A percentile compares a stretch with the other conserved stretches of the same genome.
These are phyloP conservation scores for Oxyura jamaicensis DNA, from an alignment of 2,113 vertebrate species.

Conservation along the genomic window DNA sequence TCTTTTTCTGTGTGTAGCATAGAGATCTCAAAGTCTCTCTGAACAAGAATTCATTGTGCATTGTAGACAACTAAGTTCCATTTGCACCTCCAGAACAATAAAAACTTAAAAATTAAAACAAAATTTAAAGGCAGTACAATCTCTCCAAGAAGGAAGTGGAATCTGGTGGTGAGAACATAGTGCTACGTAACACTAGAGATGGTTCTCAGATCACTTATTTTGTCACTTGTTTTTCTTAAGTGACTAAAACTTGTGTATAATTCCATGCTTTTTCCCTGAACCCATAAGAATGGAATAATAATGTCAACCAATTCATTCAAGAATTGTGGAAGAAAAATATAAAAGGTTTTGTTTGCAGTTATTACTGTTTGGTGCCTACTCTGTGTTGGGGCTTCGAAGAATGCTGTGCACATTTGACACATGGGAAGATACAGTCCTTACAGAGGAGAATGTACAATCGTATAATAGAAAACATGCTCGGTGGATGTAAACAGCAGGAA, in stretches of 20 bases:
- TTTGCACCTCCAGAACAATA: background rate
- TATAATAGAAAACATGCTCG: background rate
- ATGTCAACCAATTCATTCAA: background rate
- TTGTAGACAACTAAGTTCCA: background rate
- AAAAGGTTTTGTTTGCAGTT: background rate
- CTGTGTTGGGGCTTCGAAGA: background rate
- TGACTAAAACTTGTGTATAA: background rate
- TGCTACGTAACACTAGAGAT: background rate
- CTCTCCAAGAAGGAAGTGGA: background rate
- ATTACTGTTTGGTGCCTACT: background rate
- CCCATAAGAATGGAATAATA: background rate
- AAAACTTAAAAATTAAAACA: background rate
- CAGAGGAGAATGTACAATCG: background rate
- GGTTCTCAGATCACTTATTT: background rate
- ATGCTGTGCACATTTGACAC: background rate
- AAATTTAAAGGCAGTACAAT: background rate
- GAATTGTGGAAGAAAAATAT: background rate
- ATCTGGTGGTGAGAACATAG: background rate
- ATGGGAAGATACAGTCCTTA: background rate
- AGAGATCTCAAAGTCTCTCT: background rate
- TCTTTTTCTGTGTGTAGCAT: background rate
- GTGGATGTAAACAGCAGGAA: background rate
- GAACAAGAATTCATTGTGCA: background rate
- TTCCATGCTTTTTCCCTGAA: background rate
- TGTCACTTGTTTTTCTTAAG: background rate